phyloP scores from a whole-genome alignment of 1,140 invertebrate genomes.

The Drosophila nikananu region DNA sequence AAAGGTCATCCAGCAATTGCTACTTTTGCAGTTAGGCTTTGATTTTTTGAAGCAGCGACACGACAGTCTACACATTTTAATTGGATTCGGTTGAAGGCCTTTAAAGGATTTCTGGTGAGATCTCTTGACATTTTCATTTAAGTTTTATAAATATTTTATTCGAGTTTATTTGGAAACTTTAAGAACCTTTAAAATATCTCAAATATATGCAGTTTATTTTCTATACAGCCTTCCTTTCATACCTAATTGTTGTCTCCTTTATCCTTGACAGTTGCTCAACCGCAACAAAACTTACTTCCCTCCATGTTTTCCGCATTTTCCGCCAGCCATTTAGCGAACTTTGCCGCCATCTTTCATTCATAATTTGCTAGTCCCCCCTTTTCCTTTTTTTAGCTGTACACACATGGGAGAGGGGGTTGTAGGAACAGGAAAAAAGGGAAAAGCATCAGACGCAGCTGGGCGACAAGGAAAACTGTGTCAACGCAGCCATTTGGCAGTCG shows the following conservation, averaged over 20 bases:
- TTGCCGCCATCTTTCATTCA: constrained; percentile 40
- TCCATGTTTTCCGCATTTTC: background rate
- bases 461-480: constrained; percentile 61
- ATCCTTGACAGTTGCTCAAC: constrained; percentile 6
- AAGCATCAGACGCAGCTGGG: constrained; percentile 48
- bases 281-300: background rate
- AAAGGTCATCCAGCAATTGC: constrained; percentile 41
- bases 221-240: background rate
- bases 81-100: constrained; percentile 24
- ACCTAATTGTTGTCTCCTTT: constrained; percentile 2
- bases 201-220: background rate
- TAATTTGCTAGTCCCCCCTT: constrained; percentile 32
- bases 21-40: constrained; percentile 13
- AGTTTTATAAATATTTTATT: background rate
- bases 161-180: background rate
- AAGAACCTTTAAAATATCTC: background rate
- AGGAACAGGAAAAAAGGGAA: constrained; percentile 12
- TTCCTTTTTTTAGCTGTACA: constrained; percentile 15
- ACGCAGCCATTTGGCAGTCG: constrained; percentile 57
- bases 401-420: background rate
- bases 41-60: constrained; percentile 2
- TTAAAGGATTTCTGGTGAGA: background rate
- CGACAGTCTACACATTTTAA: constrained; percentile 39
- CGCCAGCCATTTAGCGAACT: constrained; percentile 37
- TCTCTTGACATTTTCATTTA: background rate